Conservation (phyloP, 2,888 invertebrate genomes). For the Nebria brevicollis region DNA sequence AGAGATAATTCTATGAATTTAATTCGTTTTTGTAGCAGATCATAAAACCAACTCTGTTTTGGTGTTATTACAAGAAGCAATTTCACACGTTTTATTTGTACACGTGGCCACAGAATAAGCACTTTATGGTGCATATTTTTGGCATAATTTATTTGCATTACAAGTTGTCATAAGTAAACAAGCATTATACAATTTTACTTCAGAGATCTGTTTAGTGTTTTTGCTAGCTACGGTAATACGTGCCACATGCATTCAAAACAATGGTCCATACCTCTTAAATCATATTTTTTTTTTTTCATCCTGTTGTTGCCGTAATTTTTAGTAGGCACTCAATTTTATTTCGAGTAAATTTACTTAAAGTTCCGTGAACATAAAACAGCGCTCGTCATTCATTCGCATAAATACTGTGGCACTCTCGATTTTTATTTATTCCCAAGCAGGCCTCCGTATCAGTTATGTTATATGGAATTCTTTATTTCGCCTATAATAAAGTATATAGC, state of each 20-base stretch:
- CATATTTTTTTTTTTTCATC: slow-evolving; percentile 29
- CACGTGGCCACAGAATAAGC: neutral
- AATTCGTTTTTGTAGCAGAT: neutral
- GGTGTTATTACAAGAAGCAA: neutral
- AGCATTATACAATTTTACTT: neutral
- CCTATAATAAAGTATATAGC: slow-evolving; percentile 58
- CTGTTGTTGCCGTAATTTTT: slow-evolving; percentile 49
- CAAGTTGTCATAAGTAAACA: neutral
- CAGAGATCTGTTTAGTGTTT: neutral
- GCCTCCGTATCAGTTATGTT: slow-evolving; percentile 49
- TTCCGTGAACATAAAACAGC: slow-evolving; percentile 56
- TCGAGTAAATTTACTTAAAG: slow-evolving; percentile 56
- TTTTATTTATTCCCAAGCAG: slow-evolving; percentile 56
- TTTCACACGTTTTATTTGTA: neutral
- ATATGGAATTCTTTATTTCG: slow-evolving; percentile 56
- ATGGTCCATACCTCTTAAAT: slow-evolving; percentile 15
- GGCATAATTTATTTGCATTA: neutral
- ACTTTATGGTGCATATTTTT: neutral
- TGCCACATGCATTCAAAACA: neutral
- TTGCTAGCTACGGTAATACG: neutral
- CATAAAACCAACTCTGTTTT: neutral
- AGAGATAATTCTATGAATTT: too few relatives aligned
- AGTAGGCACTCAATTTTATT: slow-evolving; percentile 59
- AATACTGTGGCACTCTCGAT: slow-evolving; percentile 58
- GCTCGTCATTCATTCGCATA: slow-evolving; percentile 59